Percentiles rank a stretch among this genome's conserved stretches.
phyloP scores from a whole-genome alignment of 2,888 invertebrate genomes.

The Cylindroiulus punctatus region DNA sequence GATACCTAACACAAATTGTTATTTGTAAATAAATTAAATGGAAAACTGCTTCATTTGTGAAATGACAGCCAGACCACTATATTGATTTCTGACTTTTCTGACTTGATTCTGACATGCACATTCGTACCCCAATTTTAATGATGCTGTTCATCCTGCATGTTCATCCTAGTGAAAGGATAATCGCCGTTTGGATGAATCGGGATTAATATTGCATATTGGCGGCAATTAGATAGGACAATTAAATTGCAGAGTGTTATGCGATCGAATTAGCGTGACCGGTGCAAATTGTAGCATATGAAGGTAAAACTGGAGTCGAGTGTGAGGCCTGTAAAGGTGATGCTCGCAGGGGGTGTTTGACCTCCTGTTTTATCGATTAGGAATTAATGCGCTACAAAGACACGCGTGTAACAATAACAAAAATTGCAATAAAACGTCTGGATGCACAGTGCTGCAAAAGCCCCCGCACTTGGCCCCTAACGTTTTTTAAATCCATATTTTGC shows the following conservation, averaged over 20 bases:
- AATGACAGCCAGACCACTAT: no score
- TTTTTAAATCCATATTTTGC: constrained; percentile 27
- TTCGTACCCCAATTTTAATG: not conserved
- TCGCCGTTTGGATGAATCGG: not conserved
- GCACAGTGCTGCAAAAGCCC: not conserved
- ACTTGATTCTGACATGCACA: no score
- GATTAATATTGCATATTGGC: constrained; percentile 22
- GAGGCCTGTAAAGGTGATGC: not conserved
- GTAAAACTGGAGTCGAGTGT: not conserved
- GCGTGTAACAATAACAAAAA: not conserved
- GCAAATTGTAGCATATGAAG: not conserved
- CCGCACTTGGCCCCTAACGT: not conserved
- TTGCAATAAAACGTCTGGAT: constrained; percentile 28
- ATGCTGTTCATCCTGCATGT: not conserved
- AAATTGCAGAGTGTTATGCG: constrained; percentile 25
- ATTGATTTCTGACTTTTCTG: no score
- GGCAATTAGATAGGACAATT: constrained; percentile 12
- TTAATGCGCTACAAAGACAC: not conserved
- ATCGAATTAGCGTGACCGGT: constrained; percentile 28
- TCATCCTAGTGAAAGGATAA: not conserved
- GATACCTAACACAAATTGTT: no score
- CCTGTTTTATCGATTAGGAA: not conserved
- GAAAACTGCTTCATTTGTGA: no score
- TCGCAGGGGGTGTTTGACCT: not conserved
- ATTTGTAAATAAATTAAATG: no score